Base-by-base conservation (phyloP, 2,888 invertebrate genomes). In the Troilus luridus region DNA sequence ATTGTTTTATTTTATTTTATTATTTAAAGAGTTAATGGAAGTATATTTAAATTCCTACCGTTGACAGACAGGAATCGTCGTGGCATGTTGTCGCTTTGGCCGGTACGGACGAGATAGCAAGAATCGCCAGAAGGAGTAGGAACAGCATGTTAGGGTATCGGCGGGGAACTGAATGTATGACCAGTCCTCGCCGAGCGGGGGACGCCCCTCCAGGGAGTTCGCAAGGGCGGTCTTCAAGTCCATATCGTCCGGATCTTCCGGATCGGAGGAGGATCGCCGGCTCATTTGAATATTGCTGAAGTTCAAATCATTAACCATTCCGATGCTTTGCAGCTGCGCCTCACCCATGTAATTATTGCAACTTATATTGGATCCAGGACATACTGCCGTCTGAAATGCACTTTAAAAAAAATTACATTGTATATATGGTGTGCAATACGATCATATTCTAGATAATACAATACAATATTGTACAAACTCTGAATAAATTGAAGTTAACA, bases 11-110 rank as follows among this genome's bases (percentile, higher is more conserved):
- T 19, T 77, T 19, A 41, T 41, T 77, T 77, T 17, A n/a, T 58
- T n/a, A n/a, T 85, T n/a, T 56, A 11, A 56, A n/a, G 17, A 6
- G n/a, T 56, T 85, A 85, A 85, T 85, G 41, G 85, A 56, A 56
- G 41, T 12, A 85, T 85, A 85, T 56, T 85, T n/a, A 11, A 27
- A 56, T 56, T 85, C 85, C 85, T 85, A 85, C 85, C 85, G 85
- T 85, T 85, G 85, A 56, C 11, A 56, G 85, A 85, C 85, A 85
- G 54, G 85, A 85, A 21, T 85, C 85, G n/a, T 85, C 85, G 12
- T 85, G 21, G 14, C 85, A 85, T 3, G 85, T 14, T 6, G 56
- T n/a, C 11, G 56, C 54, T 10, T 56, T 11, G 1, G 56, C 56
- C 85, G 85, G 56, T 21, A 85, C n/a, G 56, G 3, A n/a, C 56